Percentiles rank a stretch among this genome's conserved stretches.
These are phyloP conservation scores for Chrysina gloriosa DNA, from an alignment of 2,888 invertebrate genomes.

Conservation along the genomic window DNA sequence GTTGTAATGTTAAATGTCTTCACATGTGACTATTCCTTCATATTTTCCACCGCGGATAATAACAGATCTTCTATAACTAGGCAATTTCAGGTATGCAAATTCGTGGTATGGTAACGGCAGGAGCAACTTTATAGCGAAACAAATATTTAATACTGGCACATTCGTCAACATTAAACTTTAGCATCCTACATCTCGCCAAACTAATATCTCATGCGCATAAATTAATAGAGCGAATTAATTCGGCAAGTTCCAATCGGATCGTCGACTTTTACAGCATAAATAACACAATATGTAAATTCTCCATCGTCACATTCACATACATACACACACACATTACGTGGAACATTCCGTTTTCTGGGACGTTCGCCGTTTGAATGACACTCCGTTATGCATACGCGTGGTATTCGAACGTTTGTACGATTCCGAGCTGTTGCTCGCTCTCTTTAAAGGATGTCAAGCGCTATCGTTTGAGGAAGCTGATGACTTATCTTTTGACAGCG, in stretches of 20 bases:
- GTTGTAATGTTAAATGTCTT: too few species aligned
- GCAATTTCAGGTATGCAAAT: too few species aligned
- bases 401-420: background rate
- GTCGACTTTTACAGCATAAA: background rate
- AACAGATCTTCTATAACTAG: too few species aligned
- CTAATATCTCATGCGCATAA: too few species aligned
- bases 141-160: too few species aligned
- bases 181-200: too few species aligned
- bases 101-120: too few species aligned
- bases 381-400: constrained; percentile 12
- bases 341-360: background rate
- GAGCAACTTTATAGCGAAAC: too few species aligned
- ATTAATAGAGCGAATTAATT: background rate
- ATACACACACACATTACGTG: background rate
- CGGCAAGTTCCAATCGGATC: background rate
- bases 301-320: too few species aligned
- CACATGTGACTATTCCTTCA: too few species aligned
- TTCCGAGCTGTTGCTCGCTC: background rate
- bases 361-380: constrained; percentile 2
- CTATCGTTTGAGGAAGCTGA: background rate
- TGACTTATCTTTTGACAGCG: constrained; percentile 12
- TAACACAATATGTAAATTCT: background rate
- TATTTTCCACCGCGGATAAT: too few species aligned
- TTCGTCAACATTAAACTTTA: too few species aligned
- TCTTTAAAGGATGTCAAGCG: constrained; percentile 12